Percentiles rank a stretch among this genome's conserved stretches.
Evolutionary conservation across 2,888 invertebrate species (phyloP).

Genomic region (Drosophila pegasa): DNA sequence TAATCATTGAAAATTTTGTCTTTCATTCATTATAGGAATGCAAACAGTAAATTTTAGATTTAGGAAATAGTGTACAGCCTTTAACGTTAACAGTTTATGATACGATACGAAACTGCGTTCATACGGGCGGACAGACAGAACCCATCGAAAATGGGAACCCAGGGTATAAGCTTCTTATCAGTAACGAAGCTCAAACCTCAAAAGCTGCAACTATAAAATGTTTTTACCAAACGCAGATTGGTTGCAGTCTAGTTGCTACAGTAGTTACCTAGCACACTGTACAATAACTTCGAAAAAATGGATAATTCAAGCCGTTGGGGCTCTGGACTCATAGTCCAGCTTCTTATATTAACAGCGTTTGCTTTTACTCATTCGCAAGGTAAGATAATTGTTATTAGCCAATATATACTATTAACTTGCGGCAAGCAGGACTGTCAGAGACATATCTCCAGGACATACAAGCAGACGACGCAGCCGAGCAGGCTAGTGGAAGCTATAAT

Average conservation of each 20-base stretch:
- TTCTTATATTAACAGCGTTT: constrained; percentile 25
- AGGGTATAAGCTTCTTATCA: no score
- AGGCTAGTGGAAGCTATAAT: constrained; percentile 54
- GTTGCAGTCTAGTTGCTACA: constrained; percentile 4
- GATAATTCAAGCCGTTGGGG: constrained; percentile 3
- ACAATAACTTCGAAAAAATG: constrained; percentile 25
- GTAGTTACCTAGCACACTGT: neutral
- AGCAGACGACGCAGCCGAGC: constrained; percentile 26
- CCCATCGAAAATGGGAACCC: no score
- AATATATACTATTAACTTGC: neutral
- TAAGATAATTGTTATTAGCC: constrained; percentile 10
- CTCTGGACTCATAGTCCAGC: constrained; percentile 6
- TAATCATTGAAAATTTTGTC: no score
- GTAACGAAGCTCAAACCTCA: no score
- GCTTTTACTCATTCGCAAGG: constrained; percentile 16
- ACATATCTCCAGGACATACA: constrained; percentile 37
- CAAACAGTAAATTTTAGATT: no score
- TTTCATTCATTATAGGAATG: no score
- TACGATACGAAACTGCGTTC: no score
- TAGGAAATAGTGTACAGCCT: no score
- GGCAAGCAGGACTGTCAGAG: constrained; percentile 27
- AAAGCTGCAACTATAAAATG: no score
- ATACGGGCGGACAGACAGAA: no score
- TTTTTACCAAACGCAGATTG: neutral
- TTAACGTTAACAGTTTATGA: no score